Evolutionary conservation across 2,888 invertebrate genomes (phyloP).

Genomic region (Chrysomela aeneicollis): DNA sequence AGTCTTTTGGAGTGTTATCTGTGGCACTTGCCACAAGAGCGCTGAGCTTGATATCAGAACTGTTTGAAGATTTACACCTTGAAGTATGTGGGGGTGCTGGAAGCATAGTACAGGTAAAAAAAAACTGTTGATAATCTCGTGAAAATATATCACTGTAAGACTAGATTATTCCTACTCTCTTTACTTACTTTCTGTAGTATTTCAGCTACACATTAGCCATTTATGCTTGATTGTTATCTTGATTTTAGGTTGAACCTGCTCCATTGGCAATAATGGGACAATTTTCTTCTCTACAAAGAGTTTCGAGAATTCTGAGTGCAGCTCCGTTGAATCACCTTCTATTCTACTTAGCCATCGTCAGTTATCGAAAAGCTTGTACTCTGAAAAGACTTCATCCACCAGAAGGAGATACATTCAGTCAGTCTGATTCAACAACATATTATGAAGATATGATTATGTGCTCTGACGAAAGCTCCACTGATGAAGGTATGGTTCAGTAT

Average conservation of each 20-base stretch:
- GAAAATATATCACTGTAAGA: too few species aligned
- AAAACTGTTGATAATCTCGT: too few species aligned
- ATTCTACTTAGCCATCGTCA: slow-evolving; percentile 87
- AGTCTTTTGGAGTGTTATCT: slow-evolving; percentile 88
- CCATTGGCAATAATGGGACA: slow-evolving; percentile 71
- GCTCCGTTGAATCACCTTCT: slow-evolving; percentile 83
- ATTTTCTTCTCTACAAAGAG: slow-evolving; percentile 74
- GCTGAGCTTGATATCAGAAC: slow-evolving; percentile 75
- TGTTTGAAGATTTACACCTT: slow-evolving; percentile 80
- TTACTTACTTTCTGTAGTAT: too few species aligned
- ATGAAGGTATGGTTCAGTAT: slow-evolving; percentile 85
- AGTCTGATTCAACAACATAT: slow-evolving; percentile 94
- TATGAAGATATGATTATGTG: slow-evolving; percentile 94
- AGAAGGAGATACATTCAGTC: slow-evolving; percentile 84
- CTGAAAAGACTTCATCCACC: slow-evolving; percentile 83
- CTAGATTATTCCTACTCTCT: too few species aligned
- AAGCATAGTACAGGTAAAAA: slow-evolving; percentile 50
- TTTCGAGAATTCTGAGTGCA: slow-evolving; percentile 73
- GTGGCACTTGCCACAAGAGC: slow-evolving; percentile 89
- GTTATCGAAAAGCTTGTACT: slow-evolving; percentile 89
- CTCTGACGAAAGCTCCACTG: slow-evolving; percentile 88
- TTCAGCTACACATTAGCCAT: too few species aligned
- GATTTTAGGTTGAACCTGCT: slow-evolving; percentile 65
- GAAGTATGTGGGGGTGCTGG: slow-evolving; percentile 67
- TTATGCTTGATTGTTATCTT: slow-evolving; percentile 13